phyloP scores from a whole-genome alignment of 1,140 invertebrate species.

The Eriocheir sinensis region DNA sequence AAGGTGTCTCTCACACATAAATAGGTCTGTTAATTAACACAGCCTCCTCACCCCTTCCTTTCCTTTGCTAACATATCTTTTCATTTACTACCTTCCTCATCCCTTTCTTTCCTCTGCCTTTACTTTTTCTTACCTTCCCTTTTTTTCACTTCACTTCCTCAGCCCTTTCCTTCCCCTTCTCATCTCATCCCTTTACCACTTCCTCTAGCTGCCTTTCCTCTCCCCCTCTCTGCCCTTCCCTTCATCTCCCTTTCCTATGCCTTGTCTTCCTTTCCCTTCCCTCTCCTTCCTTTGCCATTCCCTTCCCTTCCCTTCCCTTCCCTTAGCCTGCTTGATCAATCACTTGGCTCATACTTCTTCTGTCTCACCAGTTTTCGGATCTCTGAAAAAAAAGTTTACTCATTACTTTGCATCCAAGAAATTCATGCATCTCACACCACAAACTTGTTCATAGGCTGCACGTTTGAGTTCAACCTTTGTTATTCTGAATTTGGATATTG shows the following conservation, averaged over 20 bases:
- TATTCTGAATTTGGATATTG: too few species aligned
- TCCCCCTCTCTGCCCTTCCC: neutral
- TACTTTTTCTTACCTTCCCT: neutral
- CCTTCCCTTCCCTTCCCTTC: too few species aligned
- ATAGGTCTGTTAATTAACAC: too few species aligned
- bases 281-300: neutral
- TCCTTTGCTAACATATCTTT: neutral
- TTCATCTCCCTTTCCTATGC: neutral
- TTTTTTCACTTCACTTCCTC: neutral
- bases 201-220: neutral
- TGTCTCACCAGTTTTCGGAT: too few species aligned
- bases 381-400: too few species aligned
- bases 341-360: too few species aligned
- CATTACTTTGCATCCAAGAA: too few species aligned
- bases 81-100: neutral
- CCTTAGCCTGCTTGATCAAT: too few species aligned
- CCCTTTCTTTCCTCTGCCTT: neutral
- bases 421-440: too few species aligned
- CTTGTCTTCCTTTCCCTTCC: neutral
- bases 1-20: too few species aligned
- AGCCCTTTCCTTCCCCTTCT: neutral
- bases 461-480: too few species aligned
- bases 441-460: too few species aligned
- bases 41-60: neutral
- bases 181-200: neutral